A percentile compares a stretch with the other conserved stretches of the same genome.
These are phyloP conservation scores for Dryococelus australis DNA, from an alignment of 2,888 invertebrate genomes.

Conservation along the genomic window DNA sequence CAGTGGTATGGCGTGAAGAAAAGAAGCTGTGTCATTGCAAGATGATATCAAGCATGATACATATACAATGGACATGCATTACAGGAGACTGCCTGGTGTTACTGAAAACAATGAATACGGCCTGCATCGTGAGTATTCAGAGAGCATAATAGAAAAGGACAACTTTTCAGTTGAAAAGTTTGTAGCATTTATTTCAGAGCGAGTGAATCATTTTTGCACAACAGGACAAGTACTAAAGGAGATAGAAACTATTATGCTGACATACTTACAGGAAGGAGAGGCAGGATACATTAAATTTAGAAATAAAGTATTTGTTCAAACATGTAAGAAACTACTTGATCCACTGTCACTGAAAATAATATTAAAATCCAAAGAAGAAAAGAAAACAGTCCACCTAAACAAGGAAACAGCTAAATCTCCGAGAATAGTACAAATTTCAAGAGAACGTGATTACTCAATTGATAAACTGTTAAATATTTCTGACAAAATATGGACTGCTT, in stretches of 20 bases:
- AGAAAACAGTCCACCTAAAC: background rate
- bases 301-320: background rate
- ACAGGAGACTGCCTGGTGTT: background rate
- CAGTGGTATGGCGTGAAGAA: background rate
- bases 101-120: background rate
- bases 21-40: constrained; percentile 1
- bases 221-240: background rate
- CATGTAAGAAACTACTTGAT: background rate
- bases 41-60: background rate
- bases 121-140: background rate
- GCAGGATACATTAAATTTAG: background rate
- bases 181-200: background rate
- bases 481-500: background rate
- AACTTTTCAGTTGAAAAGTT: background rate
- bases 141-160: background rate
- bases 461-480: background rate
- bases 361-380: background rate
- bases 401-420: background rate
- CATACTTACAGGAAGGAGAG: background rate
- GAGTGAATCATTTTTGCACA: background rate
- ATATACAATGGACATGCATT: background rate
- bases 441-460: background rate
- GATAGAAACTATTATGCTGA: no score
- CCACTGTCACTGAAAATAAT: background rate
- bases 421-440: background rate